Evolutionary conservation across 2,113 vertebrate species (phyloP).

Genomic region (Vombatus ursinus): DNA sequence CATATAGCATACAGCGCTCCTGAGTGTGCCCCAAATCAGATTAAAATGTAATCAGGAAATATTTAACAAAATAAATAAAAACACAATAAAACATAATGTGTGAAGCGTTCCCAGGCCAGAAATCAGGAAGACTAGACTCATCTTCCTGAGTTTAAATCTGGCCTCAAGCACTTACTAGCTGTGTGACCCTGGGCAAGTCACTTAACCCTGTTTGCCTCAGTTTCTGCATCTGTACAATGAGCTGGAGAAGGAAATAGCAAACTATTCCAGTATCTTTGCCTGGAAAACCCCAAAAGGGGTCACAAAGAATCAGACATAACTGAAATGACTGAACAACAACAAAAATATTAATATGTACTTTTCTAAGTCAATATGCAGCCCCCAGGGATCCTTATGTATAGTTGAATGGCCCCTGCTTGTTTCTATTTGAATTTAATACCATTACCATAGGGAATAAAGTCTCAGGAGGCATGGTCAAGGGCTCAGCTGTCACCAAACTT

Average conservation of each 20-base stretch:
- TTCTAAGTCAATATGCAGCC: not conserved
- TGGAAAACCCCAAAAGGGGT: not conserved
- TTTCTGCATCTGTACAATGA: not conserved
- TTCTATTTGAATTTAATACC: not conserved
- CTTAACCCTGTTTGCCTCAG: not conserved
- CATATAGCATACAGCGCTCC: not conserved
- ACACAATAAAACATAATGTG: not conserved
- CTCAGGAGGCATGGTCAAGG: not conserved
- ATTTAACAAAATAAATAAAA: not conserved
- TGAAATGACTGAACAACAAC: not conserved
- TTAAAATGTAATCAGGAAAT: not conserved
- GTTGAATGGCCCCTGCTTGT: not conserved
- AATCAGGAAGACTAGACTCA: not conserved
- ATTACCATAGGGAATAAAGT: not conserved
- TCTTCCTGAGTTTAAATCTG: not conserved
- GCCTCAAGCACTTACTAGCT: not conserved
- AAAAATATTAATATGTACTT: not conserved
- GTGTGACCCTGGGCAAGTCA: not conserved
- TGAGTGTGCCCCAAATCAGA: not conserved
- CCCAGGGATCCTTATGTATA: not conserved
- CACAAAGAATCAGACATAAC: not conserved
- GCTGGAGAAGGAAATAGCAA: not conserved
- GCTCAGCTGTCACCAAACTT: not conserved
- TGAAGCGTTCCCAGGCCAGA: not conserved
- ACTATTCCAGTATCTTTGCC: not conserved